Percentiles rank a stretch among this genome's conserved stretches.
Evolutionary conservation across 2,888 invertebrate genomes (phyloP).

Genomic region (Ochlodes sylvanus): DNA sequence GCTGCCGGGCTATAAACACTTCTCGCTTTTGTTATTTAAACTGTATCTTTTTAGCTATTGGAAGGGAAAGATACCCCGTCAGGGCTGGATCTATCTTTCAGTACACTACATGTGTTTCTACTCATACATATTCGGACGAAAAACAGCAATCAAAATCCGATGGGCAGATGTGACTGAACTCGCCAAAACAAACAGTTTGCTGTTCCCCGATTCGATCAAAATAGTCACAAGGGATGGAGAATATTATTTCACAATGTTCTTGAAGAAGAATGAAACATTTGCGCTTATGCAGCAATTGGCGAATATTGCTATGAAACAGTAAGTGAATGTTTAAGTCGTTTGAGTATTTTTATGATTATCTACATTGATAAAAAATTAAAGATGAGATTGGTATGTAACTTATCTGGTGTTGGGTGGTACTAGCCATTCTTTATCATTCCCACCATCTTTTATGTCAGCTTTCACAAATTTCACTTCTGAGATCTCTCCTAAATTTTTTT

Average conservation of each 20-base stretch:
- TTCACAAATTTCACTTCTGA: too few species aligned
- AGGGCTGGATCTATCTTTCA: conserved; percentile 98
- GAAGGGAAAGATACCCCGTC: conserved; percentile 96
- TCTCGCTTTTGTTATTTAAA: too few species aligned
- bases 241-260: conserved; percentile 96
- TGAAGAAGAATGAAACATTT: conserved; percentile 95
- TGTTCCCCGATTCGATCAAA: conserved; percentile 94
- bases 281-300: conserved; percentile 97
- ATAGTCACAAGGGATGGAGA: conserved; percentile 93
- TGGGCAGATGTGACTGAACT: conserved; percentile 96
- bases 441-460: too few species aligned
- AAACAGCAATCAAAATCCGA: conserved; percentile 94
- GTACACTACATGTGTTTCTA: conserved; percentile 98
- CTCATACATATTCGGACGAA: conserved; percentile 96
- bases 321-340: conserved; percentile 53
- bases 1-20: too few species aligned
- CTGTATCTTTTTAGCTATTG: conserved; percentile 88
- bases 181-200: conserved; percentile 89
- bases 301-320: conserved; percentile 98
- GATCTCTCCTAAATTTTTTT: too few species aligned
- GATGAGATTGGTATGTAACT: neutral
- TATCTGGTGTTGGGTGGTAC: too few species aligned
- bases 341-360: neutral
- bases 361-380: neutral
- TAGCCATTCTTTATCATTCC: too few species aligned